Percentiles rank a stretch among this genome's conserved stretches.
phyloP scores from a whole-genome alignment of 2,797 vertebrate genomes.

The Oreochromis mossambicus region DNA sequence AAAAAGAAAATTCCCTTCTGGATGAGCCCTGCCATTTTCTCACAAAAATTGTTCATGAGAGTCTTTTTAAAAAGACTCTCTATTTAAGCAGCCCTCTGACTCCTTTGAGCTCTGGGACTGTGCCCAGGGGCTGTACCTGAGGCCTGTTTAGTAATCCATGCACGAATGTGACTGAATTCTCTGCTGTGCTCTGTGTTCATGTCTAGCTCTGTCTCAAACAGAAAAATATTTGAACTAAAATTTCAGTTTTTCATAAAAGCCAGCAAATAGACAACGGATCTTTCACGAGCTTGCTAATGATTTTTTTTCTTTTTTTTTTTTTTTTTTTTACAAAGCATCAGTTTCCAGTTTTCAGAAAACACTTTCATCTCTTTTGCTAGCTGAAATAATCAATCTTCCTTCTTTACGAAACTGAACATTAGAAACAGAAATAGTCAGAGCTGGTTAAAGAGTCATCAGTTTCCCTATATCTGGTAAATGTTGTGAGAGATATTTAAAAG shows the following conservation, averaged over 20 bases:
- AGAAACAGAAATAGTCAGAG: not conserved
- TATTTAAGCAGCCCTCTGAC: not conserved
- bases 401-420: not conserved
- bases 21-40: not conserved
- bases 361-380: not conserved
- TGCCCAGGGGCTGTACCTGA: not conserved
- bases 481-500: not conserved
- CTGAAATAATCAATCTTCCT: not conserved
- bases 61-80: not conserved
- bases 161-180: not conserved
- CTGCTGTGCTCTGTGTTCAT: not conserved
- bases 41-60: not conserved
- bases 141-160: not conserved
- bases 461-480: not conserved
- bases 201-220: not conserved
- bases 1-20: not conserved
- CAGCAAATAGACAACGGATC: not conserved
- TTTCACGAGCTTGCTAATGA: not conserved
- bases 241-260: not conserved
- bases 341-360: not conserved
- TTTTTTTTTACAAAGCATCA: not conserved
- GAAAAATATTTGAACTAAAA: not conserved
- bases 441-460: not conserved
- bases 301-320: rapidly evolving
- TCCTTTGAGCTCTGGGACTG: not conserved